phyloP scores from a whole-genome alignment of 2,113 vertebrate species.

The Lichenostomus cassidix region DNA sequence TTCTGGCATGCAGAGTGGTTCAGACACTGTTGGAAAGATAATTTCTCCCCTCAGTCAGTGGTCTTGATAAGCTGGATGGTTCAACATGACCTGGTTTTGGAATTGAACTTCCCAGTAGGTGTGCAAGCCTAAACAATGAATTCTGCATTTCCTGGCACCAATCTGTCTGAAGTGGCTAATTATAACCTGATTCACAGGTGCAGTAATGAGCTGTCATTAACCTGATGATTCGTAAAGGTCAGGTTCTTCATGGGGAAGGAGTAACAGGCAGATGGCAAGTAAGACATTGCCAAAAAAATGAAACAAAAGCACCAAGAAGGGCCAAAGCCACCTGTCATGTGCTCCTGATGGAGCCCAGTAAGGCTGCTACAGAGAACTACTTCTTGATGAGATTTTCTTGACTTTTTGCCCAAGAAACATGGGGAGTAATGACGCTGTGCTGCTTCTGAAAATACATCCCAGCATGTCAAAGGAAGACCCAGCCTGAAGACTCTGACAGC shows the following conservation, averaged over 20 bases:
- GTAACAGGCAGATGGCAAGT: slow-evolving; percentile 44
- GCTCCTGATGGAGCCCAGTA: background rate
- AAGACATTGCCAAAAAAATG: background rate
- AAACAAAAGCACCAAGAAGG: background rate
- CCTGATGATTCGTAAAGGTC: slow-evolving; percentile 51
- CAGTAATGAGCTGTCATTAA: slow-evolving; percentile 58
- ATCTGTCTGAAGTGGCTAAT: slow-evolving; percentile 44
- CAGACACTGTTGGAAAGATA: background rate
- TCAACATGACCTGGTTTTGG: slow-evolving; percentile 15
- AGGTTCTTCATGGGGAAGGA: slow-evolving; percentile 15
- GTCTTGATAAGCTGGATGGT: background rate
- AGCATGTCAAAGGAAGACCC: background rate
- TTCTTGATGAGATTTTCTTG: background rate
- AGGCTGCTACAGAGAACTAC: background rate
- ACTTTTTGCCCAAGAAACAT: background rate
- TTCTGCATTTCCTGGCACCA: slow-evolving; percentile 12
- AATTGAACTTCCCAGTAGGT: background rate
- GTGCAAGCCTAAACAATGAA: slow-evolving; percentile 3
- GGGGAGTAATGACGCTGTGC: background rate
- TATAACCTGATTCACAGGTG: slow-evolving; percentile 48
- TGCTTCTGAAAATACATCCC: background rate
- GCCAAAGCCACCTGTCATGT: background rate
- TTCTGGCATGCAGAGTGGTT: background rate
- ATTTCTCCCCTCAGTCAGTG: background rate
- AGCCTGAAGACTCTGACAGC: background rate